A percentile compares a stretch with the other conserved stretches of the same genome.
Evolutionary conservation across 1,140 invertebrate species (phyloP).

Genomic region (Trachelipus rathkii): DNA sequence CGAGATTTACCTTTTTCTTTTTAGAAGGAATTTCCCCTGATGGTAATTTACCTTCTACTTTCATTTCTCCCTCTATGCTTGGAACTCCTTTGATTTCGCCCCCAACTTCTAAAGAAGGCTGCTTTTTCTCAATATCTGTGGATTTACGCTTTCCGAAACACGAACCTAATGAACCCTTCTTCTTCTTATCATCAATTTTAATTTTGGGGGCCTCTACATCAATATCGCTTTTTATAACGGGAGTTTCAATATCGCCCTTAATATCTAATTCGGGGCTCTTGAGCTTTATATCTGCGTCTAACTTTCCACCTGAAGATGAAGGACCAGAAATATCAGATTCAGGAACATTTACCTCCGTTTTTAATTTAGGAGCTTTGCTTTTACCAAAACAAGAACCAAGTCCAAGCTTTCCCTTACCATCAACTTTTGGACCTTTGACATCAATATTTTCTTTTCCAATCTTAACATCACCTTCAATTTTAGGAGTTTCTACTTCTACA

Average conservation of each 20-base stretch:
- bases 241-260: conserved; percentile 1
- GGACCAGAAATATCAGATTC: conserved; percentile 22
- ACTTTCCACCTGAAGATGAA: conserved; percentile 23
- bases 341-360: background rate
- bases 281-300: conserved; percentile 12
- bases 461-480: background rate
- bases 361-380: background rate
- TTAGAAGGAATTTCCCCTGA: too few relatives aligned
- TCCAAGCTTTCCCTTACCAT: background rate
- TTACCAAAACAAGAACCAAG: background rate
- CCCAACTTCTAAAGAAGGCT: conserved; percentile 2
- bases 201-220: too few relatives aligned
- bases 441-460: background rate
- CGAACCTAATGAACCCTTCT: conserved; percentile 12
- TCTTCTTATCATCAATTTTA: background rate
- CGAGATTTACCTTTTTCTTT: too few relatives aligned
- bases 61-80: conserved; percentile 23
- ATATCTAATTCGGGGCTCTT: conserved; percentile 24
- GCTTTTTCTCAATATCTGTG: conserved; percentile 13
- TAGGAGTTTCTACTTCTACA: background rate
- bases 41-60: conserved; percentile 16
- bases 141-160: conserved; percentile 22
- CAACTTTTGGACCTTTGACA: background rate
- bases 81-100: conserved; percentile 22
- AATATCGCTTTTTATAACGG: conserved; percentile 3